Conservation (phyloP, 2,113 vertebrate genomes). For the Hypanus sabinus region DNA sequence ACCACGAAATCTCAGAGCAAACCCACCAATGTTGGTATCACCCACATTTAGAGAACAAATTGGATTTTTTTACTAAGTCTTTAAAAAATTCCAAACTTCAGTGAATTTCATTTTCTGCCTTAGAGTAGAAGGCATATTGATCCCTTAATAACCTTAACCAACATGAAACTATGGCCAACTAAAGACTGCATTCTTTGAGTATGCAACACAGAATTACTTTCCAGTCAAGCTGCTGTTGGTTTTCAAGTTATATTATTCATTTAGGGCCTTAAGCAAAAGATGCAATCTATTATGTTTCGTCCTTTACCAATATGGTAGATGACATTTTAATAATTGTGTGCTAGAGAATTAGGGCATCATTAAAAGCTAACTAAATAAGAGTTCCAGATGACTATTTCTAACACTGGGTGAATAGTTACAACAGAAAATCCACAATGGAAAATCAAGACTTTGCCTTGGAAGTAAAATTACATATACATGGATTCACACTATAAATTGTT, state of each 20-base stretch:
- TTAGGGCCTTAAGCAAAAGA: neutral
- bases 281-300: neutral
- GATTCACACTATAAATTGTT: neutral
- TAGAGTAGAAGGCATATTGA: too few species aligned
- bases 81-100: neutral
- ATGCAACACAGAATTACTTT: neutral
- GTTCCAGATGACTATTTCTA: neutral
- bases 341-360: neutral
- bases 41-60: neutral
- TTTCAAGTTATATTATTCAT: neutral
- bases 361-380: neutral
- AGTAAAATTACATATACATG: neutral
- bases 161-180: neutral
- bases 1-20: neutral
- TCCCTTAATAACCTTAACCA: neutral
- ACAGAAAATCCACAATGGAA: neutral
- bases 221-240: neutral
- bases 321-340: neutral
- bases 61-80: neutral
- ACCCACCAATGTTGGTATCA: neutral
- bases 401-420: neutral
- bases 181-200: neutral
- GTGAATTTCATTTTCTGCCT: neutral
- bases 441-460: neutral
- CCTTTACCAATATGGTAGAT: neutral